These are phyloP conservation scores for Pachycephala philippinensis DNA, from an alignment of 2,113 vertebrate genomes.

Conservation along the genomic window DNA sequence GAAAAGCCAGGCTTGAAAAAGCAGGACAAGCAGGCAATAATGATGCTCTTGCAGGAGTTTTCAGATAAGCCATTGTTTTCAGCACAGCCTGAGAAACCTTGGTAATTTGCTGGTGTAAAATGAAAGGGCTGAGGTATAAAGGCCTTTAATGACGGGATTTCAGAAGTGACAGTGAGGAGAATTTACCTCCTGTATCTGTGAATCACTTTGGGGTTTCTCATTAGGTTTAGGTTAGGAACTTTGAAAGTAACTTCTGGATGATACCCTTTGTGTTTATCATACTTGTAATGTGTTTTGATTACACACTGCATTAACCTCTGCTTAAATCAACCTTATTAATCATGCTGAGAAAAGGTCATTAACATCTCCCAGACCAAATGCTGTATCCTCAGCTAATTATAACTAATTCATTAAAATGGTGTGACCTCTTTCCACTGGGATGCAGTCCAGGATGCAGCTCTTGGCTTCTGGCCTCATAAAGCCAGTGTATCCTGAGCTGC, in stretches of 20 bases:
- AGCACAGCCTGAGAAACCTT: neutral
- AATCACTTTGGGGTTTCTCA: neutral
- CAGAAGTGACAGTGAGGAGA: neutral
- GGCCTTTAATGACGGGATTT: neutral
- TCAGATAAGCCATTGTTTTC: neutral
- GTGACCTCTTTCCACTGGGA: conserved; percentile 40
- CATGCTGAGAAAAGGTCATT: conserved; percentile 42
- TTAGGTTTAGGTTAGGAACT: neutral
- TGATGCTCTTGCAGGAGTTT: neutral
- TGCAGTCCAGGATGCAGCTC: neutral
- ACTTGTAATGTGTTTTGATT: conserved; percentile 48
- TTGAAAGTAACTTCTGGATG: conserved; percentile 35
- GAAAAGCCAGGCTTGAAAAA: neutral
- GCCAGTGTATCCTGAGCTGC: neutral
- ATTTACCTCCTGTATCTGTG: neutral
- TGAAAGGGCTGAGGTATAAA: neutral
- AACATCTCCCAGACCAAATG: conserved; percentile 56
- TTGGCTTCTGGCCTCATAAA: neutral
- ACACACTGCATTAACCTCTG: conserved; percentile 54
- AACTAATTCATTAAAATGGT: conserved; percentile 49
- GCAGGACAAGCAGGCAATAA: neutral
- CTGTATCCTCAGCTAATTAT: conserved; percentile 29
- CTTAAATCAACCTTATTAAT: conserved; percentile 48
- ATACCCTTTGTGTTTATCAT: conserved; percentile 45
- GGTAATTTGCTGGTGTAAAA: neutral